Base-by-base conservation (phyloP, 2,888 invertebrate genomes). In the Polia nebulosa region DNA sequence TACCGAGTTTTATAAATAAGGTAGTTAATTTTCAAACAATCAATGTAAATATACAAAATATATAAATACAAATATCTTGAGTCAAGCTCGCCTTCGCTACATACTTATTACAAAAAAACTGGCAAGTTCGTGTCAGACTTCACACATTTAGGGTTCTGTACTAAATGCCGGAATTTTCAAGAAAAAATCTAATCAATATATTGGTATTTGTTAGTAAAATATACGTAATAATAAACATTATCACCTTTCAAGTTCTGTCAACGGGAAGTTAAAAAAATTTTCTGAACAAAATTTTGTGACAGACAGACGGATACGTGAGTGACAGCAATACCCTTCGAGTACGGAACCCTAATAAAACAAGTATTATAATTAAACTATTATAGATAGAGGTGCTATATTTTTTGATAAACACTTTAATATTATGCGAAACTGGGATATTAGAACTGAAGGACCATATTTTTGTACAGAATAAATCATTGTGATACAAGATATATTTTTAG, bases 401-500 rank as follows among this genome's bases (percentile, higher is more conserved):
- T 87, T 84, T 79, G 61, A 78, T 80, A 73, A 58, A 79, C 45
- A 47, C 45, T 75, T 61, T 72, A 72, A 66, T 63, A 59, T 58
- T 49, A 67, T 25, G 67, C 72, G 62, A 82, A 84, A 85, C 87
- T 86, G 85, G 85, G 85, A 86, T 87, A 84, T 60, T 78, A 72
- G 63, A 76, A 84, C 79, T 75, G 76, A 89, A 87, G 92, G 93
- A 93, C 93, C 91, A 92, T 86, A 88, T 87, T 89, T 88, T 89
- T 88, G 86, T 89, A 88, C 83, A 88, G 84, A 88, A 80, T 85
- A 84, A 85, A 77, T 88, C 49, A 78, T 83, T 94, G 94, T 94
- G 93, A 94, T 94, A 94, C 87, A 86, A 86, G 76, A 78, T 91
- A 92, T 94, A 93, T 94, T 94, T 93, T 93, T 93, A 92, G 92